These are phyloP conservation scores for Eremobia ochroleuca DNA, from an alignment of 2,888 invertebrate genomes.

Conservation along the genomic window DNA sequence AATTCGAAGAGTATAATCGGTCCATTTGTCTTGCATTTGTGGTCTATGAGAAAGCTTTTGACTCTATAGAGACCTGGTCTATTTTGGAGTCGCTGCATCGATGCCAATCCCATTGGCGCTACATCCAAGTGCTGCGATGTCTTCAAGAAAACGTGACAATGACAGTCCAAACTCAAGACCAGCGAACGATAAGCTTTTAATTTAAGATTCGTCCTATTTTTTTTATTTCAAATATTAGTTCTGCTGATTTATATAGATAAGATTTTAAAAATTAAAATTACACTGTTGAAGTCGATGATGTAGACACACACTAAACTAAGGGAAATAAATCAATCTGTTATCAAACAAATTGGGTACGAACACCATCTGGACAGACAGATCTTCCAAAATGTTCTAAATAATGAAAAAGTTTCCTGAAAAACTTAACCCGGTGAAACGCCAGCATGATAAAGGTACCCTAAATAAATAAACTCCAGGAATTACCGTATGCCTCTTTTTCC, in stretches of 20 bases:
- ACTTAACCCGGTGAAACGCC: neutral
- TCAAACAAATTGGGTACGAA: neutral
- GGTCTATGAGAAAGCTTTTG: too few species aligned
- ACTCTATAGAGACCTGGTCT: too few species aligned
- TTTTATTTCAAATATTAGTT: neutral
- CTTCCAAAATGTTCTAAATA: neutral
- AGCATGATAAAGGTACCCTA: neutral
- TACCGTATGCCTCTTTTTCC: slow-evolving; percentile 83
- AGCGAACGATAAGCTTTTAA: too few species aligned
- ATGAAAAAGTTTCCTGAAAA: neutral
- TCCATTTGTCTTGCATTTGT: too few species aligned
- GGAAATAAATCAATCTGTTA: too few species aligned
- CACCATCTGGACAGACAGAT: neutral
- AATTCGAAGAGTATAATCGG: too few species aligned
- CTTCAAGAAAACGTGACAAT: too few species aligned
- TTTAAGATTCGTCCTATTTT: neutral
- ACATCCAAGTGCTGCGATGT: too few species aligned
- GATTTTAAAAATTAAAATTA: too few species aligned
- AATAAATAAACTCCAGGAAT: slow-evolving; percentile 1
- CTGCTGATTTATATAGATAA: neutral
- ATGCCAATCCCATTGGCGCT: too few species aligned
- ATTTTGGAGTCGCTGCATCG: too few species aligned
- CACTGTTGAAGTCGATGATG: neutral
- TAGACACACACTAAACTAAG: neutral
- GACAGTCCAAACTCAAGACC: too few species aligned